phyloP scores from a whole-genome alignment of 1,140 invertebrate genomes.

The Watersipora subatra region DNA sequence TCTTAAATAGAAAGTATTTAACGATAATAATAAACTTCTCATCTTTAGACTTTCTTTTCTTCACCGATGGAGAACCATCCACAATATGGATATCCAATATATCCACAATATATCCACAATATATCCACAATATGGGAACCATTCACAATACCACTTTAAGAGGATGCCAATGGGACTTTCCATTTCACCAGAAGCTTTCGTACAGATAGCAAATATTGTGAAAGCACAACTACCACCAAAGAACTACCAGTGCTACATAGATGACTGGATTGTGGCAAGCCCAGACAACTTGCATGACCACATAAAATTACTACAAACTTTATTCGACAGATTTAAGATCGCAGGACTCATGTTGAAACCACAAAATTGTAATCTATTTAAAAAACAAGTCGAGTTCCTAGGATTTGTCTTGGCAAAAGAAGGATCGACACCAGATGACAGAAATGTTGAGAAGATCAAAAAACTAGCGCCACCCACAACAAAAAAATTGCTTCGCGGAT shows the following conservation, averaged over 20 bases:
- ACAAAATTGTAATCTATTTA: background rate
- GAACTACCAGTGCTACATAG: background rate
- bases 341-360: background rate
- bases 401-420: slow-evolving; percentile 12
- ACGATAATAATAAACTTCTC: too few species aligned
- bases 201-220: background rate
- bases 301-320: background rate
- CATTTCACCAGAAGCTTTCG: background rate
- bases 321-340: background rate
- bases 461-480: slow-evolving; percentile 26
- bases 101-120: too few species aligned
- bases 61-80: too few species aligned
- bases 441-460: slow-evolving; percentile 32
- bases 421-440: slow-evolving; percentile 30
- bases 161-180: background rate
- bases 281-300: background rate
- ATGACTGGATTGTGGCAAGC: background rate
- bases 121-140: too few species aligned
- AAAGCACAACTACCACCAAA: background rate
- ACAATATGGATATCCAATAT: too few species aligned
- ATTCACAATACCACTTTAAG: background rate
- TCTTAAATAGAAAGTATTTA: too few species aligned
- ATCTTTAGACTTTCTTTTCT: too few species aligned
- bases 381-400: slow-evolving; percentile 9
- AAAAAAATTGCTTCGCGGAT: slow-evolving; percentile 23